Conservation (phyloP, 1,140 invertebrate genomes). For the Anoplophora glabripennis region DNA sequence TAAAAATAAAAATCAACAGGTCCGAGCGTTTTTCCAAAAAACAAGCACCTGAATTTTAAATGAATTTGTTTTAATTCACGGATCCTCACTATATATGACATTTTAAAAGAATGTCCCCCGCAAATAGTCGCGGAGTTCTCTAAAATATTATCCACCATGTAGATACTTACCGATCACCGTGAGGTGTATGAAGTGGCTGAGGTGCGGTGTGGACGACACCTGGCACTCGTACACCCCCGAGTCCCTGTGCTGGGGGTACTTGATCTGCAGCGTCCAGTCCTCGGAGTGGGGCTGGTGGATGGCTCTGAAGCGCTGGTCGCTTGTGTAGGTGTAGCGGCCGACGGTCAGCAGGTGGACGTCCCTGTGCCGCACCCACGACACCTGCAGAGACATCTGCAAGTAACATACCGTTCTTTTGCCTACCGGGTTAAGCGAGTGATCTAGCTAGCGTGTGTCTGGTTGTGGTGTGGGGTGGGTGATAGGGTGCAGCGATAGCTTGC, state of each 20-base stretch:
- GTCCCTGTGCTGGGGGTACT: constrained; percentile 69
- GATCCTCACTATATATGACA: no score
- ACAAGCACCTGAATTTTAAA: no score
- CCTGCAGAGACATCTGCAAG: constrained; percentile 74
- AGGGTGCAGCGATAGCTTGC: background rate
- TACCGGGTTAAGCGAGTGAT: constrained; percentile 9
- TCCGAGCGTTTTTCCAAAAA: no score
- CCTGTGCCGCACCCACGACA: constrained; percentile 84
- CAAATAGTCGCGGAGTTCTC: no score
- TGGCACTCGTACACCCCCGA: constrained; percentile 79
- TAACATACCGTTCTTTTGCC: constrained; percentile 15
- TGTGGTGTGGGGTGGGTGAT: constrained; percentile 2
- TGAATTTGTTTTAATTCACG: no score
- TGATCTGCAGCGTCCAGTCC: constrained; percentile 82
- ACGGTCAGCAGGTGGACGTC: constrained; percentile 86
- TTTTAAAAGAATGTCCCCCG: no score
- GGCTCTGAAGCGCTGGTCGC: constrained; percentile 82
- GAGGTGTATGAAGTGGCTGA: constrained; percentile 72
- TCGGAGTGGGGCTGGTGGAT: constrained; percentile 80
- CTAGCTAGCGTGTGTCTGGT: background rate
- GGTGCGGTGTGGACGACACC: constrained; percentile 74
- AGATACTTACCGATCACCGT: constrained; percentile 71
- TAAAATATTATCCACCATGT: no score
- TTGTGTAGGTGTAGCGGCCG: constrained; percentile 87
- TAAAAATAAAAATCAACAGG: no score